phyloP scores from a whole-genome alignment of 2,888 invertebrate genomes.

The Seira ritae region DNA sequence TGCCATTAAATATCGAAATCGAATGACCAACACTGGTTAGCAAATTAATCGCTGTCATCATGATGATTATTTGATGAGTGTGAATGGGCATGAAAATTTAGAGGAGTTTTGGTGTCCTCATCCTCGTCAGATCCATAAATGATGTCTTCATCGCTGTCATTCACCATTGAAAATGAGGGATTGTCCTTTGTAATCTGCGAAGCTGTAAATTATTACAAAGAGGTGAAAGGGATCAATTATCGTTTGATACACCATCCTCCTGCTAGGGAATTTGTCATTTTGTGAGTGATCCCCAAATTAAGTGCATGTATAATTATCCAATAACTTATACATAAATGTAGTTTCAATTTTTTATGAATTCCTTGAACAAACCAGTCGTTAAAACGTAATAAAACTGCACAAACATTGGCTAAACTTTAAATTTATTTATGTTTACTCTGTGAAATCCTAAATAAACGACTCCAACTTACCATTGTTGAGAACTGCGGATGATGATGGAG shows the following conservation, averaged over 20 bases:
- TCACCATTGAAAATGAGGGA: slow-evolving; percentile 98
- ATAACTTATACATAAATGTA: neutral
- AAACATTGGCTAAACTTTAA: neutral
- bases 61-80: slow-evolving; percentile 64
- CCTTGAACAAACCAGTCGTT: too few relatives aligned
- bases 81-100: slow-evolving; percentile 76
- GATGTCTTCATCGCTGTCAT: slow-evolving; percentile 98
- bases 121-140: slow-evolving; percentile 93
- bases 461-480: slow-evolving; percentile 67
- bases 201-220: slow-evolving; percentile 80
- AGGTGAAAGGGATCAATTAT: slow-evolving; percentile 23
- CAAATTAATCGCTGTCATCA: slow-evolving; percentile 69
- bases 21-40: too few relatives aligned
- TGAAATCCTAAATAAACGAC: neutral
- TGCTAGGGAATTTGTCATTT: too few relatives aligned
- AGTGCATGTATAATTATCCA: slow-evolving; percentile 7
- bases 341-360: too few relatives aligned
- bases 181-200: slow-evolving; percentile 96
- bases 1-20: too few relatives aligned
- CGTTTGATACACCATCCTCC: too few relatives aligned
- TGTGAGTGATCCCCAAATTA: too few relatives aligned
- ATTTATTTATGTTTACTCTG: neutral
- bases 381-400: neutral
- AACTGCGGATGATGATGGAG: slow-evolving; percentile 69
- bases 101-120: slow-evolving; percentile 79